Evolutionary conservation across 2,888 invertebrate genomes (phyloP), one percentile per base, ranked within the genome.

Genomic region (Apamea anceps): DNA sequence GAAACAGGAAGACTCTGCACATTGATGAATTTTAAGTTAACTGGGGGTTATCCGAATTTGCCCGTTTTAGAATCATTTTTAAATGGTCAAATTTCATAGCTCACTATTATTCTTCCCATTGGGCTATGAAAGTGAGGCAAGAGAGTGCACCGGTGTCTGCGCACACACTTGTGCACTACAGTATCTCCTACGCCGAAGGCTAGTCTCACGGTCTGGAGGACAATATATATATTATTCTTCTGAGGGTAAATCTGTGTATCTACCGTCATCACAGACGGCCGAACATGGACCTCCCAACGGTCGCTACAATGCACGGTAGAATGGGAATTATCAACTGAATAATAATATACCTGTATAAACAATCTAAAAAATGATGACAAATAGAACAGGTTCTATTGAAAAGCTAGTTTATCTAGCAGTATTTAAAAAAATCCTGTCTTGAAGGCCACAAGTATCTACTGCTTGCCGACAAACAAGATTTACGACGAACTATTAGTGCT

Each of bases 381-480:
- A 73, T 32, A 74, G 21, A 32, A 48, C 32, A 60, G 7, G 25
- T 66, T 66, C 5, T 66, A 25, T 37, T 28, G 25, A 25, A 32
- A 60, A 5, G 54, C 18, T 42, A 73, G n/a, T 51, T 65, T 60
- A 51, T 45, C 45, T 54, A 77, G 60, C 25, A 21, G 63, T 63
- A 32, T 63, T 48, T 73, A 63, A 32, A 48, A 66, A 21, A 57
- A 63, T 48, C n/a, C 10, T 42, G 42, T 45, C 28, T 51, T 6
- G 51, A 67, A 77, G 77, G 67, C 42, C 28, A 63, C 63, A 21
- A 63, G 21, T 63, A 63, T 21, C 32, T 21, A 63, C n/a, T 66
- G 60, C n/a, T 68, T 48, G 28, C 18, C 48, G 57, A 76, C 72
- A 80, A 84, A 84, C 48, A 57, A 72, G 65, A 78, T 72, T 73